Conservation (phyloP, 2,113 vertebrate genomes). For the Neomonachus schauinslandi region DNA sequence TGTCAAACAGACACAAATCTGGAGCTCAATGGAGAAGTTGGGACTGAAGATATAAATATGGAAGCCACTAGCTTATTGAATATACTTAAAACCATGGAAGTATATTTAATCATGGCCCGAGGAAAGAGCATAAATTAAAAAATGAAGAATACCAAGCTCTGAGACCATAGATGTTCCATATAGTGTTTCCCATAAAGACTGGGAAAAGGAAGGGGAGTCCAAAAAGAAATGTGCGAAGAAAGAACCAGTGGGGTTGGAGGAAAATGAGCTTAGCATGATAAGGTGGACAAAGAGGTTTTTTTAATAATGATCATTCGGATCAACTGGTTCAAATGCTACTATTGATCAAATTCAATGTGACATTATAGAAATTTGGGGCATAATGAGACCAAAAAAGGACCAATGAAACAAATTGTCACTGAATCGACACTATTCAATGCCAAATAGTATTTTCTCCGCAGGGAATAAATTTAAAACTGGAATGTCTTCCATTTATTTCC, state of each 20-base stretch:
- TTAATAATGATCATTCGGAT: not conserved
- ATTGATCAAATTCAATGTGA: not conserved
- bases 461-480: not conserved
- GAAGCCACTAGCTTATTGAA: not conserved
- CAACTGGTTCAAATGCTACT: not conserved
- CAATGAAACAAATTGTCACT: not conserved
- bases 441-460: not conserved
- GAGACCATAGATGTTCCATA: not conserved
- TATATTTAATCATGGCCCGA: not conserved
- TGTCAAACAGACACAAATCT: not conserved
- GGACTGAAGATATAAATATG: not conserved
- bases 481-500: not conserved
- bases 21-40: not conserved
- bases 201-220: not conserved
- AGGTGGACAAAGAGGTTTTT: not conserved
- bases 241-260: not conserved
- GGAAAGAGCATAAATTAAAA: not conserved
- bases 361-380: not conserved
- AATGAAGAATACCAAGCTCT: not conserved
- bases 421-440: not conserved
- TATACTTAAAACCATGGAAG: not conserved
- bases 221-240: not conserved
- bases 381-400: not conserved
- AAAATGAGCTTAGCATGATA: not conserved
- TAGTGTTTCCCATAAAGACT: not conserved